phyloP scores from a whole-genome alignment of 2,113 vertebrate genomes.

The Macrotus californicus region DNA sequence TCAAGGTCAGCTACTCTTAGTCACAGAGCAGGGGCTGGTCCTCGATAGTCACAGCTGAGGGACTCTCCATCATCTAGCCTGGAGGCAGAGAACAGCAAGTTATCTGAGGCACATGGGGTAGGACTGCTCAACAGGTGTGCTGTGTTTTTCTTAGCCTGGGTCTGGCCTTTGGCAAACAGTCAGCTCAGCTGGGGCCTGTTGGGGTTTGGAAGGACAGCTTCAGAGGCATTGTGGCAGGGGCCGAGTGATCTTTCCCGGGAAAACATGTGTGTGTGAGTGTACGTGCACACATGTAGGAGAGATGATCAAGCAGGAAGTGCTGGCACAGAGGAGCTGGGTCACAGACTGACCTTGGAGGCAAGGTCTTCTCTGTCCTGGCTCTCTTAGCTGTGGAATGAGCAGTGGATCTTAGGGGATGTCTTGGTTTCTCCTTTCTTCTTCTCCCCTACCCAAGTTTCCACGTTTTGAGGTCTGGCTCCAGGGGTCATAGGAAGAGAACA shows the following conservation, averaged over 20 bases:
- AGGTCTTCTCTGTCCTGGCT: background rate
- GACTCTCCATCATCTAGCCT: background rate
- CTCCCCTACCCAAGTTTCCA: background rate
- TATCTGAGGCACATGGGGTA: background rate
- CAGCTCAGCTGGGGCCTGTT: background rate
- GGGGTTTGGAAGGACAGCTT: background rate
- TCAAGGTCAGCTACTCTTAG: background rate
- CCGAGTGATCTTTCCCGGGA: background rate
- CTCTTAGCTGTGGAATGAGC: background rate
- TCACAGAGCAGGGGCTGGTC: background rate
- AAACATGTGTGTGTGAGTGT: too few relatives aligned
- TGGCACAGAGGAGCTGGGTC: background rate
- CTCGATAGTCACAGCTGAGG: background rate
- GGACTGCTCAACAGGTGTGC: background rate
- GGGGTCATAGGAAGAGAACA: background rate
- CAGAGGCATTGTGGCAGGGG: background rate
- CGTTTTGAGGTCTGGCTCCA: background rate
- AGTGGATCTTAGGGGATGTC: background rate
- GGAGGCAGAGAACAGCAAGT: background rate
- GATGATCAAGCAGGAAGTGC: background rate
- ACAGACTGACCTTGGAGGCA: background rate
- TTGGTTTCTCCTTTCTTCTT: background rate
- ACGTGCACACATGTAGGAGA: background rate
- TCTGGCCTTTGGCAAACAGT: slow-evolving; percentile 4
- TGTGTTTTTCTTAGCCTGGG: background rate